These are phyloP conservation scores for Cotesia chilonis DNA, from an alignment of 1,140 invertebrate genomes.

Conservation along the genomic window DNA sequence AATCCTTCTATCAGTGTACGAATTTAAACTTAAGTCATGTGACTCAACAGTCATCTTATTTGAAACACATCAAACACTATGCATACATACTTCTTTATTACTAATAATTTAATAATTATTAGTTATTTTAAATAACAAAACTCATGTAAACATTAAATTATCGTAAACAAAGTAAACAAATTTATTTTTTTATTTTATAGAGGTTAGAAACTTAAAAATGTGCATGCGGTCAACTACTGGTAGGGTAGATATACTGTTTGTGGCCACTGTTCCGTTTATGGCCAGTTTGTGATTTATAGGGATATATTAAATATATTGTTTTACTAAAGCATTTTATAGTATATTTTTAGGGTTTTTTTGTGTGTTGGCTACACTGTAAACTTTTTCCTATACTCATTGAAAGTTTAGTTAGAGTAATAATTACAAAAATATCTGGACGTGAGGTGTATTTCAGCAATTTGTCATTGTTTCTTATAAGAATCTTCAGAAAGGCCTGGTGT, in stretches of 20 bases:
- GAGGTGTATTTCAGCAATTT: neutral
- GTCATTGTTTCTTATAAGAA: slow-evolving; percentile 25
- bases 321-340: slow-evolving; percentile 10
- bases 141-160: no score
- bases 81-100: no score
- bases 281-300: slow-evolving; percentile 16
- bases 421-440: slow-evolving; percentile 3
- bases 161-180: no score
- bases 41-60: no score
- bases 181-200: no score
- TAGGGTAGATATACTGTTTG: slow-evolving; percentile 16
- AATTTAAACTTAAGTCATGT: no score
- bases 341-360: slow-evolving; percentile 25
- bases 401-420: slow-evolving; percentile 9
- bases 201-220: no score
- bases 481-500: slow-evolving; percentile 25
- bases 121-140: no score
- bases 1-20: no score
- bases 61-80: no score
- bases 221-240: no score
- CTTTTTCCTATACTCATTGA: slow-evolving; percentile 23
- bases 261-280: slow-evolving; percentile 20
- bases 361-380: slow-evolving; percentile 25
- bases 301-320: slow-evolving; percentile 13
- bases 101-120: no score